Conservation (phyloP, 2,888 invertebrate species). For the Neoitamus cyanurus region DNA sequence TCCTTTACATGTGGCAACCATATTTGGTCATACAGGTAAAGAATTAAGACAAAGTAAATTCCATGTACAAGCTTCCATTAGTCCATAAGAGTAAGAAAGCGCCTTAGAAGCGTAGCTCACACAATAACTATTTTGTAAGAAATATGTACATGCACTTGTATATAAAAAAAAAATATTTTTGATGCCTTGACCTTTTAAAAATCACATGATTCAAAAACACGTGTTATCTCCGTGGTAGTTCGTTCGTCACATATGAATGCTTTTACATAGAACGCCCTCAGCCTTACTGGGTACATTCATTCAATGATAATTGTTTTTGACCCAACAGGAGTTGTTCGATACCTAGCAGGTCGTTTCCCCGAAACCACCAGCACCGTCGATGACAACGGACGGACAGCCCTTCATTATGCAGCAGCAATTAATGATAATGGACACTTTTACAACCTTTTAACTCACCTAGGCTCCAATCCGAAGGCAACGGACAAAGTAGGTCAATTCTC, state of each 20-base stretch:
- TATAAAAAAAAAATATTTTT: neutral
- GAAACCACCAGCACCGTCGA: conserved; percentile 86
- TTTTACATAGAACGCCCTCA: too few relatives aligned
- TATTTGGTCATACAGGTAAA: conserved; percentile 83
- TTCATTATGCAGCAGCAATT: conserved; percentile 88
- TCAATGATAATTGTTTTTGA: neutral
- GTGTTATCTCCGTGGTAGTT: neutral
- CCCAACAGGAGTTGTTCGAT: conserved; percentile 66
- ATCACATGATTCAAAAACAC: neutral
- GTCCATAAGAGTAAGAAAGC: too few relatives aligned
- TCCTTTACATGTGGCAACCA: conserved; percentile 86
- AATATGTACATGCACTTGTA: neutral
- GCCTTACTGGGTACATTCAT: too few relatives aligned
- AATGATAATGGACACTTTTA: conserved; percentile 90
- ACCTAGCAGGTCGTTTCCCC: conserved; percentile 82
- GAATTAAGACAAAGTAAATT: neutral
- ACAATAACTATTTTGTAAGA: too few relatives aligned
- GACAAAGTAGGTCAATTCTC: conserved; percentile 78
- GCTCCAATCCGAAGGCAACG: conserved; percentile 82
- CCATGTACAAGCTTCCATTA: too few relatives aligned
- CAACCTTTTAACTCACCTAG: conserved; percentile 84
- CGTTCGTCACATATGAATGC: too few relatives aligned
- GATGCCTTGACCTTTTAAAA: neutral
- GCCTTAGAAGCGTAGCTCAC: too few relatives aligned
- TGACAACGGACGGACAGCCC: conserved; percentile 83